These are phyloP conservation scores for Sinopyrophorus schimmeli DNA, from an alignment of 2,888 invertebrate species.

Conservation along the genomic window DNA sequence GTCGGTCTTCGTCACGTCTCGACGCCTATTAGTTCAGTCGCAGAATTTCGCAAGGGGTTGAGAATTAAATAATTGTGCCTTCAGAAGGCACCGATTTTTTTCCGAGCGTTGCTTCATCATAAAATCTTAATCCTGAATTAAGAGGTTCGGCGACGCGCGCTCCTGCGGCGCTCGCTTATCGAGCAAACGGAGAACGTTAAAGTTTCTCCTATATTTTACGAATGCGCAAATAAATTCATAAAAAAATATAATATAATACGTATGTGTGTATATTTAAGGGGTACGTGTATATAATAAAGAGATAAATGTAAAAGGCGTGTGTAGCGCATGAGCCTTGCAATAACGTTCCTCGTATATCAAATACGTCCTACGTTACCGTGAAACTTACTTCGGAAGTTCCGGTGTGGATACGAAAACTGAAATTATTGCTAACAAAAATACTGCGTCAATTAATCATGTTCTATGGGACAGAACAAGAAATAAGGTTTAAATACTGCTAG, in stretches of 20 bases:
- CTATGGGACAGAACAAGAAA: slow-evolving; percentile 46
- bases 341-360: slow-evolving; percentile 38
- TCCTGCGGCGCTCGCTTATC: no score
- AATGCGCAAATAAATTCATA: no score
- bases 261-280: no score
- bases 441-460: slow-evolving; percentile 48
- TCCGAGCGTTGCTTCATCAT: no score
- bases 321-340: slow-evolving; percentile 29
- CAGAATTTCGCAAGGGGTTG: slow-evolving; percentile 32
- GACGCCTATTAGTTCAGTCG: slow-evolving; percentile 32
- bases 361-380: slow-evolving; percentile 41
- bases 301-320: slow-evolving; percentile 25
- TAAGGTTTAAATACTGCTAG: slow-evolving; percentile 42
- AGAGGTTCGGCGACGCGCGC: no score
- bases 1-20: slow-evolving; percentile 34
- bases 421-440: slow-evolving; percentile 51
- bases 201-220: no score
- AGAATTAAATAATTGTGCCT: slow-evolving; percentile 35
- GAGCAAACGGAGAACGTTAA: no score
- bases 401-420: slow-evolving; percentile 51
- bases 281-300: no score
- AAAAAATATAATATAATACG: no score
- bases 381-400: slow-evolving; percentile 52
- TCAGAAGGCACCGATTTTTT: slow-evolving; percentile 19
- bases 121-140: no score